phyloP scores from a whole-genome alignment of 2,888 invertebrate species.

The Syrphus vitripennis region DNA sequence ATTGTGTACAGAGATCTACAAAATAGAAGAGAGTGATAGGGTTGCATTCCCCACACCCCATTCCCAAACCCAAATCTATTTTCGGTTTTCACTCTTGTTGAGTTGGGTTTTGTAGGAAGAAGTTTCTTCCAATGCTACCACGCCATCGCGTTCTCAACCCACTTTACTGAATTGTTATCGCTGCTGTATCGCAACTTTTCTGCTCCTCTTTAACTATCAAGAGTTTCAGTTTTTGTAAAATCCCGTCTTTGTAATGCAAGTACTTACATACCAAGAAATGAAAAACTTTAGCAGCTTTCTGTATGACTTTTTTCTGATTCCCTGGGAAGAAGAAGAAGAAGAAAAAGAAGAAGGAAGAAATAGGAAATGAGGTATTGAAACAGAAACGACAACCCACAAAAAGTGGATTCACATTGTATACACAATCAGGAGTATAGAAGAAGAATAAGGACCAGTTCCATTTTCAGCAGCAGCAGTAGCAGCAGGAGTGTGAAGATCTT shows the following conservation, averaged over 20 bases:
- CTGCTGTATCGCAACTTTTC: constrained; percentile 41
- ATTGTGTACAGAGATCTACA: constrained; percentile 4
- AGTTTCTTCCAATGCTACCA: constrained; percentile 11
- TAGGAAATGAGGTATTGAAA: not conserved
- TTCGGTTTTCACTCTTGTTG: constrained; percentile 3
- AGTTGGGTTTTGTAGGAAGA: constrained; percentile 56
- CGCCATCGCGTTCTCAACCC: not conserved
- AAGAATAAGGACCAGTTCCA: not conserved
- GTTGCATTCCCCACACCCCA: not conserved
- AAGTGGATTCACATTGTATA: constrained; percentile 11
- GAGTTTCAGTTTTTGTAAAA: constrained; percentile 43
- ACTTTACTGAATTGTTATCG: constrained; percentile 43
- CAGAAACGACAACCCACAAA: constrained; percentile 23
- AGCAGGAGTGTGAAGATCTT: not conserved
- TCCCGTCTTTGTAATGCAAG: constrained; percentile 1
- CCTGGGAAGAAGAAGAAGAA: not conserved
- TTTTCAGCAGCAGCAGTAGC: not conserved
- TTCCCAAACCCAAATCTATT: not conserved
- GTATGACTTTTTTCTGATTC: constrained; percentile 10
- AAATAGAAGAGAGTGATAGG: not conserved
- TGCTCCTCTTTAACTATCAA: constrained; percentile 43
- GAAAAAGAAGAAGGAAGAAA: not conserved
- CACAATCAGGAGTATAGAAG: not conserved
- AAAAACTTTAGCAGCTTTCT: constrained; percentile 20
- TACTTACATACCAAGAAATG: constrained; percentile 7